Percentiles rank a stretch among this genome's conserved stretches.
Conservation (phyloP, 37 sponge, comb jelly and placozoan genomes). For the Haliclona indistincta region DNA sequence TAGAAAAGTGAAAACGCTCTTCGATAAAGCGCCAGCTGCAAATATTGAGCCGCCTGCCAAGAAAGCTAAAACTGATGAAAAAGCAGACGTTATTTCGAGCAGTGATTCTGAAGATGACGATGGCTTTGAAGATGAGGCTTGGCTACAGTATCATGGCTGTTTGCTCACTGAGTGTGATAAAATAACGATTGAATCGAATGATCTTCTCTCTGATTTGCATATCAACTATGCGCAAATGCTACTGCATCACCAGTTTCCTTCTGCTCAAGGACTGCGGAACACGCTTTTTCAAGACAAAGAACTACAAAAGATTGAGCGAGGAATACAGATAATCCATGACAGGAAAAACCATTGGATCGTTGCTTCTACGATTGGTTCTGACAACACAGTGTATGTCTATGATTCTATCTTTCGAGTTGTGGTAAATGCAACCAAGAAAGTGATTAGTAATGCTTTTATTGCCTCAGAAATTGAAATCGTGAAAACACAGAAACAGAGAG, state of each 20-base stretch:
- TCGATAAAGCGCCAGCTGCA: not conserved
- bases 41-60: not conserved
- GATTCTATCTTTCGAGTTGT: constrained; percentile 29
- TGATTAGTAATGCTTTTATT: constrained; percentile 23
- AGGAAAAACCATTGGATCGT: constrained; percentile 39
- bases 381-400: constrained; percentile 29
- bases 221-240: constrained; percentile 38
- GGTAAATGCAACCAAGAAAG: constrained; percentile 11
- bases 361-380: constrained; percentile 20
- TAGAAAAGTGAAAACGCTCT: constrained; percentile 22
- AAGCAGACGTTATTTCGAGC: not conserved
- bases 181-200: not conserved
- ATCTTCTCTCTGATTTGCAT: constrained; percentile 23
- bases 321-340: constrained; percentile 29
- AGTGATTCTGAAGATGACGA: not conserved
- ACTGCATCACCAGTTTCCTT: constrained; percentile 20
- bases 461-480: not conserved
- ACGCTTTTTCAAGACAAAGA: constrained; percentile 15
- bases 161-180: not conserved
- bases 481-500: constrained; percentile 32
- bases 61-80: not conserved
- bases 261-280: not conserved
- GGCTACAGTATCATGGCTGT: not conserved
- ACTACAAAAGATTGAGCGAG: not conserved
- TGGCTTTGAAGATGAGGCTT: not conserved